Percentiles rank a stretch among this genome's conserved stretches.
Conservation (phyloP, 1,140 invertebrate species). For the Aphelenchoides avenae region DNA sequence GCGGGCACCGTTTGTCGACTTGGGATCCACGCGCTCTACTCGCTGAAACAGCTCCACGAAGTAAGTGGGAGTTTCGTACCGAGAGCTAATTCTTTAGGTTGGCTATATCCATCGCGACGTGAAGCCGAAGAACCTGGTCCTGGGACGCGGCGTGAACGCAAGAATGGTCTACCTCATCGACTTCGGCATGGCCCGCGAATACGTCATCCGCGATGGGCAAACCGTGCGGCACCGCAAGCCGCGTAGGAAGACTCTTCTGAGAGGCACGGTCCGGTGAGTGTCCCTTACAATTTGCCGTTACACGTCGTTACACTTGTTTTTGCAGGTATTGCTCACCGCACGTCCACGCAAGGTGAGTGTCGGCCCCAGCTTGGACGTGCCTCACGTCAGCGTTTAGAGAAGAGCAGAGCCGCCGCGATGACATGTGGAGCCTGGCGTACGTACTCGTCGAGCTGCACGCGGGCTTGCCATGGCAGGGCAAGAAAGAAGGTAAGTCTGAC, state of each 20-base stretch:
- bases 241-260: neutral
- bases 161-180: conserved; percentile 2
- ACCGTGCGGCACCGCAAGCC: too few species aligned
- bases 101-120: conserved; percentile 7
- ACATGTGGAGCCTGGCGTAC: neutral
- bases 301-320: conserved; percentile 4
- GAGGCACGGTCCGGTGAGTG: neutral
- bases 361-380: neutral
- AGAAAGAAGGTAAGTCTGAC: too few species aligned
- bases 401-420: too few species aligned
- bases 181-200: conserved; percentile 9
- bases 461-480: conserved; percentile 1
- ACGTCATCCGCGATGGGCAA: too few species aligned
- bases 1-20: neutral
- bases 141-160: neutral
- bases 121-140: neutral
- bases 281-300: conserved; percentile 2
- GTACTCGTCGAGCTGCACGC: conserved; percentile 1
- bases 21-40: neutral
- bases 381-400: neutral
- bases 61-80: too few species aligned
- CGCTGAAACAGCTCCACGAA: neutral
- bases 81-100: too few species aligned
- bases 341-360: conserved; percentile 5
- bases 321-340: neutral